Base-by-base conservation (phyloP, 1,140 invertebrate genomes). In the Chymomyza costata region DNA sequence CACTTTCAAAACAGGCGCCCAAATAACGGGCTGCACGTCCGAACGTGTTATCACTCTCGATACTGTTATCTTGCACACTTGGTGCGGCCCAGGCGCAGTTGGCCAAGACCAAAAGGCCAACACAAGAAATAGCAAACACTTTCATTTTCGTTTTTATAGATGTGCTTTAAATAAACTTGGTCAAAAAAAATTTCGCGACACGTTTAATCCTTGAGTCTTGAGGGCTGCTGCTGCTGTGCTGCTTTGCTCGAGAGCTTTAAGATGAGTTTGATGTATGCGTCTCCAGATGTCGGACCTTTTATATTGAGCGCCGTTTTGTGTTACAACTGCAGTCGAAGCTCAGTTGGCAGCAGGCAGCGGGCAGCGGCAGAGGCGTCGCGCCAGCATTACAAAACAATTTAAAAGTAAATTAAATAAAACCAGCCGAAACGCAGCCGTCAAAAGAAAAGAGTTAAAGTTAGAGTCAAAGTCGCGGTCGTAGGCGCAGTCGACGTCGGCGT, bases 231-330 rank as follows among this genome's bases (percentile, higher is more conserved):
- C 18, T 66, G 25, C 39, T 56, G 40, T 63, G 45, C 40, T 74
- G 56, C 39, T 56, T 45, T 50, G 62, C 69, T 84, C 40, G 49
- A 48, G 65, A 78, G 56, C 47, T 45, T 58, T 70, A 53, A 84
- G 82, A 84, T 84, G 78, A 82, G 58, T 84, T 84, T 84, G 82
- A 84, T 84, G 82, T 68, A 74, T 73, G 73, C 65, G 69, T 84
- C 73, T 59, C 35, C 31, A 60, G 47, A 61, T 53, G 58, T 65
- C 52, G 61, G 60, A 62, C 64, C 65, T 84, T 84, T 64, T 84
- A 84, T 84, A 84, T 78, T 59, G 41, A 41, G 71, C 73, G 50
- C 35, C 48, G 51, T 34, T 34, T 62, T 71, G 35, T 71, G 35
- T 43, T 50, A 25, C 59, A 44, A 52, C 64, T 52, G 56, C 7